Base-by-base conservation (phyloP, 1,140 invertebrate species). In the Heliconius eleuchia region DNA sequence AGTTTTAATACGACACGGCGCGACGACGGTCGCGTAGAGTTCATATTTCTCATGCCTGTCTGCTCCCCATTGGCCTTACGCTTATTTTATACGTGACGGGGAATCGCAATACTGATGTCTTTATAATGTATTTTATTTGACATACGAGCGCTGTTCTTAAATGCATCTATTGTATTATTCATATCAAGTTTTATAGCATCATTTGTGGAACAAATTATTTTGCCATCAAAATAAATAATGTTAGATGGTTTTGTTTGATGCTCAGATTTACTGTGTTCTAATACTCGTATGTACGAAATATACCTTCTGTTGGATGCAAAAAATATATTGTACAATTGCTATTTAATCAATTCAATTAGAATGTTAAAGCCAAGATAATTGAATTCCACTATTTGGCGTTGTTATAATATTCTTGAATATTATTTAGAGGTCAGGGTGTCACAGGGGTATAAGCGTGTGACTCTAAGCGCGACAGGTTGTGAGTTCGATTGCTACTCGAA, bases 1-100 rank as follows among this genome's bases (percentile, higher is more conserved):
- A 91, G 82, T 88, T 91, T 88, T 90, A 89, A 91, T 87, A 89
- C 75, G 80, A 83, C 78, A 50, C 60, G 71, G 76, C 9, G 60
- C 60, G 60, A 30, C 30, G 30, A 30, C 74, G 74, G 83, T 71
- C 81, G 85, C 87, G 89, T 87, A 76, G 74, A 60, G 79, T 80
- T 87, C 87, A 86, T 92, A 91, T 88, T 90, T 91, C 85, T 88
- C 83, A 89, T 89, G 88, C 85, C 82, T 87, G 88, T 88, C 89
- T 88, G 86, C 83, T 90, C 85, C 85, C 88, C 79, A 85, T 87
- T 92, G 88, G 87, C 83, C 81, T 87, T 80, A 87, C 87, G 86
- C 87, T 92, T 91, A 92, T 92, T 90, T 91, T 87, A 89, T 89
- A 92, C 90, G 91, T 92, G 90, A 91, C 85, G 50, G 78, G 82